Evolutionary conservation across 2,888 invertebrate species (phyloP), one percentile per base, ranked within the genome.

Genomic region (Philereme transversata): DNA sequence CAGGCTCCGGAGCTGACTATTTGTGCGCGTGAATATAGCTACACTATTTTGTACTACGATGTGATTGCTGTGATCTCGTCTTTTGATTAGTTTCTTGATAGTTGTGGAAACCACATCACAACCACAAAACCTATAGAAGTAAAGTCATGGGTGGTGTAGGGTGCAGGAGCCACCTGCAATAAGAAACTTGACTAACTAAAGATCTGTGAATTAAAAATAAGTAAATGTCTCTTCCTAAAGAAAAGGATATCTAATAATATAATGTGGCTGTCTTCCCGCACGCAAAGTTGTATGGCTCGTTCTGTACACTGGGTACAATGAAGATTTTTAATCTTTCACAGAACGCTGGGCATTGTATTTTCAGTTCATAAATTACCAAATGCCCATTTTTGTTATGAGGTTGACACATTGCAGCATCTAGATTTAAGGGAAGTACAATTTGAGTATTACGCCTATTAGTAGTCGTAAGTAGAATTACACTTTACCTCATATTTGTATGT

Each of bases 371-470:
- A 22, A 44, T 46, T 22, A 22, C 33, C 5, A 10, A 33, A 7
- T 11, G 55, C 54, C 60, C 55, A 51, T 50, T 46, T 35, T 44
- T 48, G 40, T 47, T 57, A 59, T 45, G 36, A 54, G 49, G 22
- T 52, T 36, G 49, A 52, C 46, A 51, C 45, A 46, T 48, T 48
- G 64, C 65, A 62, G 66, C 62, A 62, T 64, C 65, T 68, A 67
- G 68, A 61, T 61, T 47, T 65, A 64, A 67, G 70, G 55, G 57
- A 68, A 70, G 70, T 70, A 70, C 70, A 70, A 70, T 65, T 64
- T 62, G 60, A 70, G 62, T 64, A 53, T 65, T 56, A 67, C 68
- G 67, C 68, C 70, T 70, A 70, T 68, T 63, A 59, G 59, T 62
- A 70, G 62, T 59, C 57, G 57, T 70, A 68, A 70, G 70, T 70